Conservation (phyloP, 2,888 invertebrate genomes). For the Pammene aurita region DNA sequence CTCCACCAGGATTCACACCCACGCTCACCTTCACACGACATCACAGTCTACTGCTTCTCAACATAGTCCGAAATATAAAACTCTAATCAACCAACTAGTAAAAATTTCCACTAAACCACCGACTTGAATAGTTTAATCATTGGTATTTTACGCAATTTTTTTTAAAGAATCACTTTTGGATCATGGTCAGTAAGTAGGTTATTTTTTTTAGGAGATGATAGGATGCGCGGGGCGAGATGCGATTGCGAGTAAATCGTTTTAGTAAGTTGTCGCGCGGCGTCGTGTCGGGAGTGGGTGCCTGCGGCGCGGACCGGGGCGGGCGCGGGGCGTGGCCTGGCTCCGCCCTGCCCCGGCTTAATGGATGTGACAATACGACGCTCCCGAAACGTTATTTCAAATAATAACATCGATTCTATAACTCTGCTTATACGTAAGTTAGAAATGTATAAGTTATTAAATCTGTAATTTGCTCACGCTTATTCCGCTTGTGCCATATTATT, state of each 20-base stretch:
- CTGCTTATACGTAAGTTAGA: slow-evolving; percentile 56
- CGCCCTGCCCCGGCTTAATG: slow-evolving; percentile 73
- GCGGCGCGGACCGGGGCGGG: slow-evolving; percentile 53
- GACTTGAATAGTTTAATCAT: not conserved
- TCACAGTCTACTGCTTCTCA: slow-evolving; percentile 47
- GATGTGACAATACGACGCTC: slow-evolving; percentile 81
- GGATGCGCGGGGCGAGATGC: slow-evolving; percentile 66
- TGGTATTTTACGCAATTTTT: not conserved
- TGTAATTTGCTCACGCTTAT: slow-evolving; percentile 31
- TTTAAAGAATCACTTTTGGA: not conserved
- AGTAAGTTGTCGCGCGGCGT: slow-evolving; percentile 60
- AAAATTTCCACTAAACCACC: not conserved
- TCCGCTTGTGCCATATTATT: slow-evolving; percentile 16
- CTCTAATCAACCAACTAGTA: not conserved
- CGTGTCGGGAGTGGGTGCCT: slow-evolving; percentile 52
- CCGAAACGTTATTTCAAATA: slow-evolving; percentile 65
- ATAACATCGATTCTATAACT: slow-evolving; percentile 72
- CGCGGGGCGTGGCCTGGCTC: slow-evolving; percentile 58
- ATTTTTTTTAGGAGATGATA: slow-evolving; percentile 57
- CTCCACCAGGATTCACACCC: slow-evolving; percentile 20
- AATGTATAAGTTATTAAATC: slow-evolving; percentile 35
- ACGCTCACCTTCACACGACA: slow-evolving; percentile 42
- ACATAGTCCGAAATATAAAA: slow-evolving; percentile 10
- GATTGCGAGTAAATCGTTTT: slow-evolving; percentile 77
- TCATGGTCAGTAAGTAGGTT: slow-evolving; percentile 16